Base-by-base conservation (phyloP, 2,797 vertebrate species). In the Bufotes viridis region DNA sequence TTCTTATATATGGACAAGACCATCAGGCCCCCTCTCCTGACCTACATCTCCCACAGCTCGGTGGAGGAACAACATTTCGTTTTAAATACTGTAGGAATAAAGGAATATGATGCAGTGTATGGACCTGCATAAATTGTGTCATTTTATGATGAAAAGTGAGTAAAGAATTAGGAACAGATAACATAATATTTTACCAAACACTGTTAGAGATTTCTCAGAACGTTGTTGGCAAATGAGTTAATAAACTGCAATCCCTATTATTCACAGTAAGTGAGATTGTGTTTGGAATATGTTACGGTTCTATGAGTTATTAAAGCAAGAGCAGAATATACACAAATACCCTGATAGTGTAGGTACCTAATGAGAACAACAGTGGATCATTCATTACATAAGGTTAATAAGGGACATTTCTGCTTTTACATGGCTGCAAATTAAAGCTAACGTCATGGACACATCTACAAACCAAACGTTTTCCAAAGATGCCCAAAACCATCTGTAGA, bases 301-400 rank as follows among this genome's bases (percentile, higher is more conserved):
- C 55, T 80, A 88, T 79, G 55, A 26, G 84, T 79, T 79, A 88
- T 88, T 84, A 83, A 88, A 70, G 34, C 53, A 26, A 24, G 34
- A 84, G 53, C 75, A 24, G 24, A 81, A 69, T 70, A 60, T 29
- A 49, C 87, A 87, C 51, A 49, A 42, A 70, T 65, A 84, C 67
- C 65, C 63, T 69, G 51, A 18, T 42, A 51, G 74, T 88, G 60
- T 84, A 70, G 70, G 74, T 49, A 70, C 51, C 79, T 79, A 79
- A 88, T 84, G 81, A 84, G 78, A 84, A 84, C 81, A 69, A 53
- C 53, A 79, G 61, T 20, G 51, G 81, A 80, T 79, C 81, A 84
- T 88, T 79, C 81, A 84, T 88, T 88, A 80, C 26, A 58, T 22
- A 80, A 78, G 82, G 84, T 84, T 84, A 84, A 88, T 88, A 70